Evolutionary conservation across 1,140 invertebrate species (phyloP).

Genomic region (Trachymyrmex cornetzi): DNA sequence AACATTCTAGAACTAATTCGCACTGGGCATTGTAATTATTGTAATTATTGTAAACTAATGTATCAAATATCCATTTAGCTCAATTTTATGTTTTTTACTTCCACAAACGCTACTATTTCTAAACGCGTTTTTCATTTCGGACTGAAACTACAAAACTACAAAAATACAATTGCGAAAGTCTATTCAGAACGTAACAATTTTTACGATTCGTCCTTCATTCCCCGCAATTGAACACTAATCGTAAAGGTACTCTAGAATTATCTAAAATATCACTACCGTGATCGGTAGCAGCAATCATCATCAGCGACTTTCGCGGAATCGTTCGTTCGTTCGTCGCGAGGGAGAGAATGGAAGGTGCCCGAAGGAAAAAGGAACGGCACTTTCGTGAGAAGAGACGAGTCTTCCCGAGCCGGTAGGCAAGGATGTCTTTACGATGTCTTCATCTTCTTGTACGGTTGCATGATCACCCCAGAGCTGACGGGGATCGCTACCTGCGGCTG

Average conservation of each 20-base stretch:
- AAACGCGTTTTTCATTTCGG: background rate
- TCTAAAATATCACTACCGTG: constrained; percentile 25
- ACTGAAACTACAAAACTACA: constrained; percentile 28
- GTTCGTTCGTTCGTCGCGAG: constrained; percentile 53
- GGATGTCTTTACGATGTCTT: constrained; percentile 92
- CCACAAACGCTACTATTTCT: background rate
- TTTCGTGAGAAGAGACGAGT: constrained; percentile 14
- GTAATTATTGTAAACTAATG: background rate
- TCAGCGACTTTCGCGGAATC: constrained; percentile 25
- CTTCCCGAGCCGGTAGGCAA: constrained; percentile 5
- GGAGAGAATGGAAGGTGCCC: constrained; percentile 54
- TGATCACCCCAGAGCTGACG: constrained; percentile 88
- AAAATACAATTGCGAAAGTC: constrained; percentile 22
- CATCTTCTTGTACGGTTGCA: constrained; percentile 95
- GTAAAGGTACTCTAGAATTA: constrained; percentile 43
- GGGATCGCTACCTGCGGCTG: constrained; percentile 83
- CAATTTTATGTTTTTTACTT: background rate
- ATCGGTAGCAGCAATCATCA: background rate
- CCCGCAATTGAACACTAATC: constrained; percentile 17
- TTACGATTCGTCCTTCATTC: background rate
- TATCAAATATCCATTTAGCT: constrained; percentile 33
- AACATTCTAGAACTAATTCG: constrained; percentile 45
- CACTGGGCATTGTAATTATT: background rate
- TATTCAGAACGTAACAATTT: constrained; percentile 1
- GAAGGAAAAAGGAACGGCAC: constrained; percentile 64